Conservation (phyloP, 2,888 invertebrate species). For the Timema cristinae region DNA sequence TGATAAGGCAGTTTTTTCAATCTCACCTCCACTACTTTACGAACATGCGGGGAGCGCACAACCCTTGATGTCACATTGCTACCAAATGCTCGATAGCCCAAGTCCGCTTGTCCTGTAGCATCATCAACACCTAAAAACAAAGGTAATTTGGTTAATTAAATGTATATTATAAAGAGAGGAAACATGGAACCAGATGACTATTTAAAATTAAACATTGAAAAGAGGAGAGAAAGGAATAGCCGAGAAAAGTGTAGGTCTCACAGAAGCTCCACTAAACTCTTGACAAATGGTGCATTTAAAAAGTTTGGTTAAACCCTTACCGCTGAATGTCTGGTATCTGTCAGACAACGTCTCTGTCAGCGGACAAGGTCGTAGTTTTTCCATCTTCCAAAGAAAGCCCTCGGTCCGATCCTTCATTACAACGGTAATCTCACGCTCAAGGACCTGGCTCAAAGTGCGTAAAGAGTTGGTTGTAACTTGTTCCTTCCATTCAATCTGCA, state of each 20-base stretch:
- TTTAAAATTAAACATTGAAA: too few species aligned
- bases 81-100: neutral
- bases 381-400: neutral
- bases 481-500: conserved; percentile 10
- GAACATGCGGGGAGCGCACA: conserved; percentile 4
- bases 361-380: neutral
- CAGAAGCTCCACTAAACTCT: too few species aligned
- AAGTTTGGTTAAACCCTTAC: neutral
- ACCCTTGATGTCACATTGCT: neutral
- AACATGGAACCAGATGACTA: too few species aligned
- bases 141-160: too few species aligned
- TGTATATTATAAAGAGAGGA: too few species aligned
- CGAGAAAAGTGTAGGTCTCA: too few species aligned
- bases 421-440: neutral
- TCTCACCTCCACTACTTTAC: conserved; percentile 1
- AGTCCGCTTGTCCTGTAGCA: neutral
- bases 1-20: neutral
- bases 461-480: neutral
- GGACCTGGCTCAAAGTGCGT: neutral
- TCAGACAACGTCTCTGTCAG: conserved; percentile 7
- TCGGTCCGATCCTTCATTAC: conserved; percentile 8
- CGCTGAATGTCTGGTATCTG: conserved; percentile 9
- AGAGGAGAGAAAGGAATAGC: too few species aligned
- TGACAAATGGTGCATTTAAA: too few species aligned
- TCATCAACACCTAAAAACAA: neutral